Evolutionary conservation across 2,888 invertebrate genomes (phyloP).

Genomic region (Volucella bombylans): DNA sequence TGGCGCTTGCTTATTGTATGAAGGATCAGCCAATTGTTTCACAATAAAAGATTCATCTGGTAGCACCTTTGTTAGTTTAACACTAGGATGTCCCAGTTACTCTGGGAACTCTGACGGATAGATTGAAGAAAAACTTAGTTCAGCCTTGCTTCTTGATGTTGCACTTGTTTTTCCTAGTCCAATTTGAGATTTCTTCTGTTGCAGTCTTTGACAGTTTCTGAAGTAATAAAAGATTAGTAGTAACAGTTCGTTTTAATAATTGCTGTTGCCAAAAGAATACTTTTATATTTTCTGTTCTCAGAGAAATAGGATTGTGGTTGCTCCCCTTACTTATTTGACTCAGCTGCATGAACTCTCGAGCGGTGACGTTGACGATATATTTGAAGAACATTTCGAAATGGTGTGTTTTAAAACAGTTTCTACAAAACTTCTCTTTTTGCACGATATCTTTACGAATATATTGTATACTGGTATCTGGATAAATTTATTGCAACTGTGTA

Average conservation of each 20-base stretch:
- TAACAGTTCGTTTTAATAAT: neutral
- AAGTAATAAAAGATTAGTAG: neutral
- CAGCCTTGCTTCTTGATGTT: neutral
- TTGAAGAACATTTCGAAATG: neutral
- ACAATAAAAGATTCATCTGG: neutral
- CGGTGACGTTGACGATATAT: slow-evolving; percentile 9
- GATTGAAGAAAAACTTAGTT: too few species aligned
- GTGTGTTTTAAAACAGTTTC: slow-evolving; percentile 1
- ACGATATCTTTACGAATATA: neutral
- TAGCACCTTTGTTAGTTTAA: neutral
- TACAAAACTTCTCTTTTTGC: neutral
- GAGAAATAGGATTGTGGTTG: neutral
- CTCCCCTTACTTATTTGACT: too few species aligned
- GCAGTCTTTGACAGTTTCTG: neutral
- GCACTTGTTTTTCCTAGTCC: neutral
- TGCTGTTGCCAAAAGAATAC: too few species aligned
- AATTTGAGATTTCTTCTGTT: neutral
- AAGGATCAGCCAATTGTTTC: neutral
- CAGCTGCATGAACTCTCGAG: neutral
- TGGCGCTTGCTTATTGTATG: neutral
- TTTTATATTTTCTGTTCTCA: too few species aligned
- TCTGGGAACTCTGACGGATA: too few species aligned
- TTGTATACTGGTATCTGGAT: neutral
- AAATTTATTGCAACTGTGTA: slow-evolving; percentile 1
- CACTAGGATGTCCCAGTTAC: neutral